A percentile compares a stretch with the other conserved stretches of the same genome.
Conservation (phyloP, 2,797 vertebrate genomes). For the Intellagama lesueurii region DNA sequence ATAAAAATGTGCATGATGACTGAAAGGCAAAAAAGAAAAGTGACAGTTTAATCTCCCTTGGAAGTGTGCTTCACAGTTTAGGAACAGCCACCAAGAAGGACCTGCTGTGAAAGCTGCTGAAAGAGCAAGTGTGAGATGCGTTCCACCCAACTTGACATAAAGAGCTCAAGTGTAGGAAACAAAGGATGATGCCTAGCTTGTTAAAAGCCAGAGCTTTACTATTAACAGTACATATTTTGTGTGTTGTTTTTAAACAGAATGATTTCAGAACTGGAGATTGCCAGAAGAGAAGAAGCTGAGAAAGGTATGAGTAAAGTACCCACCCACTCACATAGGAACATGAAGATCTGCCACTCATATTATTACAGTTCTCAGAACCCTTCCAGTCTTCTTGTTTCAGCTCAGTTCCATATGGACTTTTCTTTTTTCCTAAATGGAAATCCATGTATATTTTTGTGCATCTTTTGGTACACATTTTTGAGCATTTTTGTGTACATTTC, state of each 20-base stretch:
- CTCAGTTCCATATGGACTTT: not conserved
- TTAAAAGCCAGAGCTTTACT: not conserved
- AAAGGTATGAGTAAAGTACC: constrained; percentile 59
- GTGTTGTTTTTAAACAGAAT: constrained; percentile 58
- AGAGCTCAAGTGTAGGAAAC: not conserved
- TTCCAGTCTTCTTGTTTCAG: not conserved
- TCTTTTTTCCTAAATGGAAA: not conserved
- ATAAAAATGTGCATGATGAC: too few relatives aligned
- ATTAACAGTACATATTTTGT: constrained; percentile 26
- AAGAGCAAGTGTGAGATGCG: not conserved
- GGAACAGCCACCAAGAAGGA: too few relatives aligned
- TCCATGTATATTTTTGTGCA: not conserved
- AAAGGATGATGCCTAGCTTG: not conserved
- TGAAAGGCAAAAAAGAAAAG: too few relatives aligned
- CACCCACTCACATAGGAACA: not conserved
- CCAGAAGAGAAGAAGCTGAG: not conserved
- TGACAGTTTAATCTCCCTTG: too few relatives aligned
- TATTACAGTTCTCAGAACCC: not conserved
- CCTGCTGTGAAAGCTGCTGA: not conserved
- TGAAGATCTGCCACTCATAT: not conserved
- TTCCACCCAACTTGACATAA: not conserved
- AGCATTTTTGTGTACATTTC: not conserved
- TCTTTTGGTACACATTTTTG: too few relatives aligned
- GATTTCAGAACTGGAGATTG: fast-evolving
- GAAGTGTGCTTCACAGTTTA: too few relatives aligned